Conservation (phyloP, 1,140 invertebrate species). For the Calliopsis andreniformis region DNA sequence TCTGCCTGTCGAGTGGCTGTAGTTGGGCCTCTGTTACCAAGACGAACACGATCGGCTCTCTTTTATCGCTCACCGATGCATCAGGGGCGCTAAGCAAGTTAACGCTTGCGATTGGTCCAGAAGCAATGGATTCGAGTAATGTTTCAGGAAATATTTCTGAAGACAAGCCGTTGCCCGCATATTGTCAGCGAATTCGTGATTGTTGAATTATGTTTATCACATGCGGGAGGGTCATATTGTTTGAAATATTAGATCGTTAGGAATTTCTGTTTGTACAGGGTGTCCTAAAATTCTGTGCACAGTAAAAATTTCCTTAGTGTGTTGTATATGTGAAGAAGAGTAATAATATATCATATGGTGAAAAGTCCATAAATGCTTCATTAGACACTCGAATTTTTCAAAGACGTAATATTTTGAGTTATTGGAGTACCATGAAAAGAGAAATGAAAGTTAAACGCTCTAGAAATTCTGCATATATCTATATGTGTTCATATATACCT, state of each 20-base stretch:
- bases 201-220: conserved; percentile 7
- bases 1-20: conserved; percentile 45
- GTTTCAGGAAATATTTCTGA: background rate
- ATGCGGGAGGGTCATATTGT: conserved; percentile 18
- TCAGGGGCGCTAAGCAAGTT: background rate
- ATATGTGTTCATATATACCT: too few relatives aligned
- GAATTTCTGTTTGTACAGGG: background rate
- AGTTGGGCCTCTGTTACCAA: conserved; percentile 29
- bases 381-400: too few relatives aligned
- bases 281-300: too few relatives aligned
- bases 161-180: conserved; percentile 13
- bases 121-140: too few relatives aligned
- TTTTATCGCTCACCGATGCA: background rate
- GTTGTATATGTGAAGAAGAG: too few relatives aligned
- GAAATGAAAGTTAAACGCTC: too few relatives aligned
- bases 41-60: conserved; percentile 3
- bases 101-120: background rate
- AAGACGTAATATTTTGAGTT: too few relatives aligned
- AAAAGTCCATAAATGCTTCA: too few relatives aligned
- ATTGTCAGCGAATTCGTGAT: conserved; percentile 1
- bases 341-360: too few relatives aligned
- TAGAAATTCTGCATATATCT: too few relatives aligned
- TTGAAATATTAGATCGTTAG: background rate
- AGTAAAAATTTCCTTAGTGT: too few relatives aligned
- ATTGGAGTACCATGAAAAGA: too few relatives aligned